Base-by-base conservation (phyloP, 2,797 vertebrate species). In the Dallia pectoralis region DNA sequence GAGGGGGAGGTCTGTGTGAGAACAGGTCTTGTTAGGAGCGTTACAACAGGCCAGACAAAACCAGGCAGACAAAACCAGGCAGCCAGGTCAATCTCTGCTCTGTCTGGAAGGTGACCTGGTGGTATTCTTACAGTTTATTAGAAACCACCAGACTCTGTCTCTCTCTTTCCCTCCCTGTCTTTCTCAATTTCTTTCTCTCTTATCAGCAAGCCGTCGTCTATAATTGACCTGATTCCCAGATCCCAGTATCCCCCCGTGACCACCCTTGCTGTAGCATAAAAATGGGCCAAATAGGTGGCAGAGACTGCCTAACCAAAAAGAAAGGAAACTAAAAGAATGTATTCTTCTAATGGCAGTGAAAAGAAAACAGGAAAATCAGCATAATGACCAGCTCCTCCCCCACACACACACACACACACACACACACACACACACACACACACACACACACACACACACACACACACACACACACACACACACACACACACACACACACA, bases 211-310 rank as follows among this genome's bases (percentile, higher is more conserved):
- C 89, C 90, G 80, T 87, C 91, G 66, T 89, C 92, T 88, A 91
- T 93, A 93, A 94, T 94, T 93, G 93, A 94, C 92, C 92, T 90
- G 89, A 92, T 94, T 93, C 93, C 91, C 93, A 93, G 92, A 93
- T 94, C 92, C 85, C 87, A 19, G 87, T 92, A n/a, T 87, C 84
- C 89, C 82, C 91, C 90, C 87, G 88, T 90, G 93, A 89, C 92
- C 91, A 84, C 93, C 93, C 92, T 91, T 71, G 86, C 91, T 83
- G 93, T 84, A 92, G 91, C 84, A 88, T 89, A 89, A 89, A 92
- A 93, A 92, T 93, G 93, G 93, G 93, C 93, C 93, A 92, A 91
- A 91, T 91, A 91, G 91, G 90, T 93, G 91, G 94, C 91, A 93
- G 89, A 86, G 88, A 89, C 88, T 85, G 88, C 81, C 85, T 77